Base-by-base conservation (phyloP, 2,797 vertebrate species). In the Kryptopterus vitreolus region DNA sequence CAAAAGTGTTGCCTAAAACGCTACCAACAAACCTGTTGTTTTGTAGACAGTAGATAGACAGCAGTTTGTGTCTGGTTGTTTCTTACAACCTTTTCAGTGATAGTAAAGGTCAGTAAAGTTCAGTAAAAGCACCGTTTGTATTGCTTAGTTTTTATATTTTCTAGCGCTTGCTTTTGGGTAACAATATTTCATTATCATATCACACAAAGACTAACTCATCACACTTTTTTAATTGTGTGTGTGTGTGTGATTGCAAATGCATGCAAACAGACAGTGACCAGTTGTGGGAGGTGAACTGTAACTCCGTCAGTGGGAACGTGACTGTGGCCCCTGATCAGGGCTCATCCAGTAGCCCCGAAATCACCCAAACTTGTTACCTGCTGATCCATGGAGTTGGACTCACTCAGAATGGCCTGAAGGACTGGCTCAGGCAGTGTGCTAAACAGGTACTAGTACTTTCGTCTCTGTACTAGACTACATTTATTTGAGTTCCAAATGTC, bases 351-450 rank as follows among this genome's bases (percentile, higher is more conserved):
- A 91, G 91, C 43, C 63, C 80, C 48, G 12, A 50, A 55, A 77
- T 80, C 48, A 90, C 89, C 10, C 92, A 93, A 83, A 91, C 93
- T 81, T 95, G 87, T 85, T 96, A 95, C 92, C 92, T 99, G 43
- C 85, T 96, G 63, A 97, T 98, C 84, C 88, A 96, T 20, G 96
- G 97, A 58, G 95, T 97, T 75, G 94, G 93, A 77, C 93, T 99
- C 75, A 94, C 95, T 29, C 95, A 96, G 87, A 95, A 96, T 0
- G 92, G 90, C 16, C 87, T 98, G 53, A 97, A 97, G 89, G 95
- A 96, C 83, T 99, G 97, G 98, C 95, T 99, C 68, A 91, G 96
- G 74, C 93, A 95, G 82, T 96, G 95, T n/a, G 93, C 95, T 48
- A 97, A 96, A 90, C 95, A 98, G 97, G 97, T 97, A 90, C 50